Percentiles rank a stretch among this genome's conserved stretches.
phyloP scores from a whole-genome alignment of 92 coral and sea anemone species.

The Epizoanthus ramosus region DNA sequence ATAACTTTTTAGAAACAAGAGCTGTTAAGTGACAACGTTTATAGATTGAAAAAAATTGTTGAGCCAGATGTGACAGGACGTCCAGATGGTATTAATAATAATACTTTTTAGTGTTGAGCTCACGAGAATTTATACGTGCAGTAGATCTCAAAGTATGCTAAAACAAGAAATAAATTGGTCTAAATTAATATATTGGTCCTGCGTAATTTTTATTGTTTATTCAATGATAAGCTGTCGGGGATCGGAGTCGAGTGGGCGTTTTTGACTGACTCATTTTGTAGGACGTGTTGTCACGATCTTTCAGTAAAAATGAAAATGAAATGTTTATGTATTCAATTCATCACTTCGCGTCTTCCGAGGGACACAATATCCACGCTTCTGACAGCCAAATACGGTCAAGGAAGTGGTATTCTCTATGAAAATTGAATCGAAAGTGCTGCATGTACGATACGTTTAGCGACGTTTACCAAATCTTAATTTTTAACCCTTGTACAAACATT shows the following conservation, averaged over 20 bases:
- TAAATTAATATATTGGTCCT: background rate
- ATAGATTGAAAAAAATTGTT: background rate
- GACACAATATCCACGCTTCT: conserved; percentile 10
- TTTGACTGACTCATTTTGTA: background rate
- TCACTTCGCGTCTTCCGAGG: conserved; percentile 21
- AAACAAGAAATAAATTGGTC: background rate
- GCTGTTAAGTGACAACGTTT: background rate
- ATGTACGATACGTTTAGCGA: too few species aligned
- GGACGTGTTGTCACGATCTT: background rate
- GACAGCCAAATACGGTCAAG: conserved; percentile 38
- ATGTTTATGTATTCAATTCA: background rate
- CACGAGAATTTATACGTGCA: background rate
- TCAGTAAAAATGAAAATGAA: background rate
- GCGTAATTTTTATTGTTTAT: background rate
- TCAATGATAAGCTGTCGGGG: background rate
- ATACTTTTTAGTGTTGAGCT: background rate
- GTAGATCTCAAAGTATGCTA: background rate
- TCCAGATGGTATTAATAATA: too few species aligned
- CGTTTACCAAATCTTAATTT: too few species aligned
- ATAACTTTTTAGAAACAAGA: background rate
- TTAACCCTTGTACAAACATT: too few species aligned
- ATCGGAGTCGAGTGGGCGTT: conserved; percentile 14
- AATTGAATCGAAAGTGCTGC: too few species aligned
- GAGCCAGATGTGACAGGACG: background rate
- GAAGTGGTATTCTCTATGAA: background rate